Evolutionary conservation across 2,797 vertebrate genomes (phyloP), one percentile per base, ranked within the genome.

Genomic region (Halcyon leucocephala): DNA sequence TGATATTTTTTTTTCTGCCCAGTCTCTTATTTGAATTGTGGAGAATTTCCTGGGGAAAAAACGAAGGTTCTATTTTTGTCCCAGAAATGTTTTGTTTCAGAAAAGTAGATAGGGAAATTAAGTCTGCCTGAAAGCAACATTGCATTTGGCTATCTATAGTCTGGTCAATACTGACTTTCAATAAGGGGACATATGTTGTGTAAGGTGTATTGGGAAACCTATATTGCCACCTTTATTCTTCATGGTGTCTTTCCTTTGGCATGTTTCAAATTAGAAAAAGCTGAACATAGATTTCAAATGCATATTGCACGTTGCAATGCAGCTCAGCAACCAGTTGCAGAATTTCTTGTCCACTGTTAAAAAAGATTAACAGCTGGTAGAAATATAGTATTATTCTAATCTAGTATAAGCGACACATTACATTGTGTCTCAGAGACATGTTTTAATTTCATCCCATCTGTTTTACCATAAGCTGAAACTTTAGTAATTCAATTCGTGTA

Each of bases 271-370:
- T 31, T 33, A 69, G 12, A 66, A 86, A 85, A 85, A 82, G 19
- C 1, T 66, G n/a, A 78, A 55, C 1, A 0, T 58, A 80, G 18
- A 55, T 82, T 82, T 64, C 19, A 85, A 72, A 64, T 64, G 28
- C 12, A 28, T 33, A 6, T 84, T 58, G 4, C 13, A 41, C 17
- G 19, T 7, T 2, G 1, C 29, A 44, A 49, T 1, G 0, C 16
- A 89, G 25, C 7, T 69, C 15, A 65, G 35, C 44, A n/a, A 33
- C 55, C 51, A 65, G 33, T 49, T 49, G 51, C 6, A 60, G 41
- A 51, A 72, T 71, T 86, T 74, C 60, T 65, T 84, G 26, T 70
- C 57, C 37, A 19, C 11, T 61, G 28, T 70, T 62, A 39, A 66
- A 57, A 72, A 72, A 55, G 21, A 41, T 71, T 49, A 89, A 65